Evolutionary conservation across 2,888 invertebrate species (phyloP).

Genomic region (Ormyrus rosae): DNA sequence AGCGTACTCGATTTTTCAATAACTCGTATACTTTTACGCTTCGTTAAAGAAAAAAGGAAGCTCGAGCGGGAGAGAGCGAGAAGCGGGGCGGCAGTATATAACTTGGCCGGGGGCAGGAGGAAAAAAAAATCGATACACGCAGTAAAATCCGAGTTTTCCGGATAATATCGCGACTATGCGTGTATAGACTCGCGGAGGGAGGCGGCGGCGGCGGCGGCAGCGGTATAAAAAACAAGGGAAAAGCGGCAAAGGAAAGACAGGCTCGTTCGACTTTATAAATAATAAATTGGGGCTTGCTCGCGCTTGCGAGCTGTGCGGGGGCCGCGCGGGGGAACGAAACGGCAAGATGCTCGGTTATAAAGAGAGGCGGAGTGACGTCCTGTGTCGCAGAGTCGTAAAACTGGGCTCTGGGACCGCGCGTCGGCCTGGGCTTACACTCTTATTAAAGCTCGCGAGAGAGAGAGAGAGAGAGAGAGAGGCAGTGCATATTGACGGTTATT

Average conservation of each 20-base stretch:
- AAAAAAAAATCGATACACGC: slow-evolving; percentile 43
- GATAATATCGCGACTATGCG: slow-evolving; percentile 40
- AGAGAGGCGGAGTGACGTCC: slow-evolving; percentile 73
- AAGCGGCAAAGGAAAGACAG: slow-evolving; percentile 44
- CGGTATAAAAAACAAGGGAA: not conserved
- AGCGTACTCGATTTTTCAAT: slow-evolving; percentile 45
- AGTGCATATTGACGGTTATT: slow-evolving; percentile 72
- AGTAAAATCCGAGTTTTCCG: slow-evolving; percentile 51
- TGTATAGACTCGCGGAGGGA: slow-evolving; percentile 14
- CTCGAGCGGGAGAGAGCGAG: not conserved
- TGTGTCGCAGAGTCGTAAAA: slow-evolving; percentile 73
- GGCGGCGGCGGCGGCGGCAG: not conserved
- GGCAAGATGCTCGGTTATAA: slow-evolving; percentile 67
- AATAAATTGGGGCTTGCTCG: slow-evolving; percentile 69
- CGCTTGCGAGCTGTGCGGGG: slow-evolving; percentile 31
- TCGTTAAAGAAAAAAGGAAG: slow-evolving; percentile 31
- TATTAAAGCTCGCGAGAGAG: slow-evolving; percentile 67
- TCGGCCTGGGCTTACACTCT: slow-evolving; percentile 65
- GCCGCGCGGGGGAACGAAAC: slow-evolving; percentile 59
- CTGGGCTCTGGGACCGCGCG: slow-evolving; percentile 65
- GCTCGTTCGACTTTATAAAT: slow-evolving; percentile 71
- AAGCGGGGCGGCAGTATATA: not conserved
- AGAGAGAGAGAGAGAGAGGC: slow-evolving; percentile 30
- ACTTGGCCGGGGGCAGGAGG: not conserved
- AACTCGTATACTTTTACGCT: slow-evolving; percentile 40